These are phyloP conservation scores for Edolisoma coerulescens DNA, from an alignment of 2,113 vertebrate species.

Conservation along the genomic window DNA sequence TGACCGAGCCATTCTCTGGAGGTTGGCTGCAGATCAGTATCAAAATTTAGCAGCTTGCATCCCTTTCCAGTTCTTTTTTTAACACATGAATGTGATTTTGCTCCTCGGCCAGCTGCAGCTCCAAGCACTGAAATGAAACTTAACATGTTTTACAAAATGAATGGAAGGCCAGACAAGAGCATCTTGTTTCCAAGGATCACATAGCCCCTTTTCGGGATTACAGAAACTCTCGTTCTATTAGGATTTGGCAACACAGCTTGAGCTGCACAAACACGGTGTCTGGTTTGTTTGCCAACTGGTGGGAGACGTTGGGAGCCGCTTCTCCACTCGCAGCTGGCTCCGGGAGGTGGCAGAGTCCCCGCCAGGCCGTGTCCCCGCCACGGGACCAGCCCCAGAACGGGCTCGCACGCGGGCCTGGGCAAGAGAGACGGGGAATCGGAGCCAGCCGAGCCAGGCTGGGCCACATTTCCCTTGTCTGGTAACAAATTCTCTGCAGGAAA, in stretches of 20 bases:
- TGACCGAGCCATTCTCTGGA: slow-evolving; percentile 13
- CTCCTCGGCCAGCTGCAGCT: slow-evolving; percentile 50
- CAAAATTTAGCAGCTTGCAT: slow-evolving; percentile 48
- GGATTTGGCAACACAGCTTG: slow-evolving; percentile 27
- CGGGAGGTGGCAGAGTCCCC: not conserved
- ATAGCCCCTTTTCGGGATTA: slow-evolving; percentile 15
- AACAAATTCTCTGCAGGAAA: not conserved
- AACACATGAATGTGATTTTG: slow-evolving; percentile 37
- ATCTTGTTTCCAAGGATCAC: slow-evolving; percentile 52
- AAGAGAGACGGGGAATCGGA: not conserved
- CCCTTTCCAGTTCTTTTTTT: slow-evolving; percentile 45
- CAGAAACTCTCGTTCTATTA: slow-evolving; percentile 43
- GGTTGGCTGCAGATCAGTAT: slow-evolving; percentile 42
- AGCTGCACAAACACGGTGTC: slow-evolving; percentile 28
- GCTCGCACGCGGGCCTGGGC: not conserved
- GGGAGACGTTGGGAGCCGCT: not conserved
- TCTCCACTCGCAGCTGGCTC: not conserved
- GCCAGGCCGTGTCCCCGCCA: not conserved
- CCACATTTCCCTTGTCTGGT: not conserved
- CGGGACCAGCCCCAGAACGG: fast-evolving
- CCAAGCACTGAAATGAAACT: slow-evolving; percentile 51
- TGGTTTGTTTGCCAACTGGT: slow-evolving; percentile 45
- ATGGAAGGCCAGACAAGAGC: slow-evolving; percentile 56
- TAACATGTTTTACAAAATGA: slow-evolving; percentile 54
- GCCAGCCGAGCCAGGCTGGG: not conserved